Conservation (phyloP, 2,797 vertebrate species). For the Etheostoma perlongum region DNA sequence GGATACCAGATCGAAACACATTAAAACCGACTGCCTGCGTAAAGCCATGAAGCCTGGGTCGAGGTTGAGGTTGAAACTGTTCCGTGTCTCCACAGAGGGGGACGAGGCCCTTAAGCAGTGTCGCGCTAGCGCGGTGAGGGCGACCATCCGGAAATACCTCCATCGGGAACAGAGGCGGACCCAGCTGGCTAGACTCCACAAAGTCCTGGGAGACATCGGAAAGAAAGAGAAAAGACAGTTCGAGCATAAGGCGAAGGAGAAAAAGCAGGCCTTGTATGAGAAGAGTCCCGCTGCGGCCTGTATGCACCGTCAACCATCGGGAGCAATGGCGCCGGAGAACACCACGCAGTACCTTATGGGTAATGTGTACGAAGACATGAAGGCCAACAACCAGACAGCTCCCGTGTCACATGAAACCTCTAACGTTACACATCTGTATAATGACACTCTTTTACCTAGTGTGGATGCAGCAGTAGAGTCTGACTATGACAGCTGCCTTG, state of each 20-base stretch:
- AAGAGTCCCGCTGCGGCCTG: not conserved
- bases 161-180: constrained; percentile 22
- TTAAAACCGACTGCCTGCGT: not conserved
- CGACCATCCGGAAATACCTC: constrained; percentile 30
- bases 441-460: constrained; percentile 24
- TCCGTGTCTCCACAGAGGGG: constrained; percentile 12
- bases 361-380: constrained; percentile 73
- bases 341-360: constrained; percentile 87
- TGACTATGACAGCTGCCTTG: constrained; percentile 64
- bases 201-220: accelerated
- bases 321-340: constrained; percentile 84
- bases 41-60: constrained; percentile 22
- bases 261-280: accelerated
- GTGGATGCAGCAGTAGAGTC: constrained; percentile 40
- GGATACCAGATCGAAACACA: constrained; percentile 40
- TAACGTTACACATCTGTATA: not conserved
- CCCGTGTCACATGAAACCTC: accelerated
- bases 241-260: accelerated
- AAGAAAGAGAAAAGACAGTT: accelerated
- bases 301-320: not conserved
- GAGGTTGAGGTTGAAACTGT: constrained; percentile 18
- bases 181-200: not conserved
- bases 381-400: accelerated
- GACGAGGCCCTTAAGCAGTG: constrained; percentile 21
- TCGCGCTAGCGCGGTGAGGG: not conserved